A percentile compares a stretch with the other conserved stretches of the same genome.
phyloP scores from a whole-genome alignment of 1,140 invertebrate species.

The Zaprionus ghesquierei region DNA sequence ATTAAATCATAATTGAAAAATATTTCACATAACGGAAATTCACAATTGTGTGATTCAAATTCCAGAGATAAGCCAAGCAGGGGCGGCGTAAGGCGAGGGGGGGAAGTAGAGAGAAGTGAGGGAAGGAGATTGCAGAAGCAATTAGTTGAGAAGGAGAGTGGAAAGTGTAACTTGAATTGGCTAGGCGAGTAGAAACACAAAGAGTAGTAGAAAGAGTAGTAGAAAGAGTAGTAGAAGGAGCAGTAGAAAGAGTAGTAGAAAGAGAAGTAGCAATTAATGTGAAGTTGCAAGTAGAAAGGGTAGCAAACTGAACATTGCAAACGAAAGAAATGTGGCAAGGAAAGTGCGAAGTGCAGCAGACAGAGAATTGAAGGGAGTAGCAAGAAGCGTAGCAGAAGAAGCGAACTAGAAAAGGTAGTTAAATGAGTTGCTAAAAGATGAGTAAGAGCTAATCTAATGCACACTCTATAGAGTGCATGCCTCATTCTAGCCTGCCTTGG shows the following conservation, averaged over 20 bases:
- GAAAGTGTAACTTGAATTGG: background rate
- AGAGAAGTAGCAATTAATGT: background rate
- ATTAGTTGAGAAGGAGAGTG: background rate
- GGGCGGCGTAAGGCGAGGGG: too few species aligned
- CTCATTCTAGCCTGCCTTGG: background rate
- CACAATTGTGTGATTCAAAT: conserved; percentile 47
- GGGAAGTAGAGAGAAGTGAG: background rate
- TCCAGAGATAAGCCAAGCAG: conserved; percentile 20
- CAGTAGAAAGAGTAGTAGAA: background rate
- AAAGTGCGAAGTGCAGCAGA: background rate
- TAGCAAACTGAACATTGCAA: too few species aligned
- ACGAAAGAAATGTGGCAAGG: too few species aligned
- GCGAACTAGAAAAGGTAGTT: too few species aligned
- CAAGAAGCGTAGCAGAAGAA: too few species aligned
- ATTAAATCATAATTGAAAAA: conserved; percentile 73
- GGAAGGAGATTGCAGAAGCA: background rate
- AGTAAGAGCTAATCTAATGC: too few species aligned
- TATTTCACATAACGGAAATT: conserved; percentile 59
- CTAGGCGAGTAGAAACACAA: background rate
- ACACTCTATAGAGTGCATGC: too few species aligned
- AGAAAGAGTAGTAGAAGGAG: background rate
- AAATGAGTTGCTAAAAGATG: too few species aligned
- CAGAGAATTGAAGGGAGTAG: too few species aligned
- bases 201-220: background rate
- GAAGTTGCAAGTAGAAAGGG: too few species aligned